Conservation (phyloP, 2,888 invertebrate species). For the Drosophila suboccidentalis region DNA sequence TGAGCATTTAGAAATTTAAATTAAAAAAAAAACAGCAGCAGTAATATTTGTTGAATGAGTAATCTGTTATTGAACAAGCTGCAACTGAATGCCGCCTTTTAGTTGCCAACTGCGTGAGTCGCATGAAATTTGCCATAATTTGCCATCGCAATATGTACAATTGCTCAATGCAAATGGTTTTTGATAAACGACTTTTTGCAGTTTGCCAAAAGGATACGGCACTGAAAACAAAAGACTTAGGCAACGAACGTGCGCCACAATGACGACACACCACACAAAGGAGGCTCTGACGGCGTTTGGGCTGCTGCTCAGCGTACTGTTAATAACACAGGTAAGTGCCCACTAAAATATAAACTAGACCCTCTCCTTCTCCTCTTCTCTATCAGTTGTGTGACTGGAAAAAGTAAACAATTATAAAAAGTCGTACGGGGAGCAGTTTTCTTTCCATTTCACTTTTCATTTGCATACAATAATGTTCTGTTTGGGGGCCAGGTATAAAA, state of each 20-base stretch:
- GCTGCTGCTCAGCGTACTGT: constrained; percentile 70
- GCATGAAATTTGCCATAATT: constrained; percentile 68
- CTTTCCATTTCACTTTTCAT: constrained; percentile 76
- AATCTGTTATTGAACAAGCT: constrained; percentile 36
- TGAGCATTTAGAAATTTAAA: constrained; percentile 31
- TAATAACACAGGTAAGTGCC: constrained; percentile 77
- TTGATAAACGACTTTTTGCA: constrained; percentile 66
- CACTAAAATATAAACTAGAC: not conserved
- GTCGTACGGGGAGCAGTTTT: constrained; percentile 41
- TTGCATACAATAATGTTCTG: constrained; percentile 76
- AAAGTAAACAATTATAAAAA: constrained; percentile 45
- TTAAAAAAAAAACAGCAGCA: constrained; percentile 1
- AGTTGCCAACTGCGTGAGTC: constrained; percentile 61
- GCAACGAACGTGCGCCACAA: constrained; percentile 69
- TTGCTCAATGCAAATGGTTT: constrained; percentile 39
- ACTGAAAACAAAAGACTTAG: constrained; percentile 68
- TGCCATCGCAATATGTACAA: constrained; percentile 47
- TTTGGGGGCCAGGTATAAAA: constrained; percentile 48
- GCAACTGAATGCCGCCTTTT: constrained; percentile 26
- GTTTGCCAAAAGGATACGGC: constrained; percentile 56
- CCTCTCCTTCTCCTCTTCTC: not conserved
- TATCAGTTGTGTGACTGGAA: not conserved
- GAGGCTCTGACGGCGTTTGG: constrained; percentile 29
- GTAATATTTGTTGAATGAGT: constrained; percentile 41
- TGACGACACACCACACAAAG: constrained; percentile 55